Conservation (phyloP, 1,140 invertebrate species). For the Brachionus koreanus region DNA sequence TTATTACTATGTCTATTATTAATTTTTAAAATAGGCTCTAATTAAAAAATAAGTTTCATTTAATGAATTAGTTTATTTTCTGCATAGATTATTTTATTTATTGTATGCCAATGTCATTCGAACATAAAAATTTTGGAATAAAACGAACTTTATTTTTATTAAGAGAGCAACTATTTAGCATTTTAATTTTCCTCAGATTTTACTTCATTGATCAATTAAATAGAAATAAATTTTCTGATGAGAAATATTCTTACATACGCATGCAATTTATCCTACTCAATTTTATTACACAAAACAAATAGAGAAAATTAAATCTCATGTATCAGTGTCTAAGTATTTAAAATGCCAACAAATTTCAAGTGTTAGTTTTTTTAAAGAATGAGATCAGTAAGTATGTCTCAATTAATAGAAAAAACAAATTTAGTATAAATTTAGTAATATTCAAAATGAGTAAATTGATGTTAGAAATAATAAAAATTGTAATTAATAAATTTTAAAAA, state of each 20-base stretch:
- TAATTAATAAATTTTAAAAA: too few species aligned
- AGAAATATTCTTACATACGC: background rate
- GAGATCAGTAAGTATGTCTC: background rate
- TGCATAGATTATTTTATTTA: background rate
- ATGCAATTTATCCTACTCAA: background rate
- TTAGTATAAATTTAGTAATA: too few species aligned
- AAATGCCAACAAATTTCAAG: background rate
- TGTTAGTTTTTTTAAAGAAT: background rate
- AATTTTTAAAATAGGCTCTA: background rate
- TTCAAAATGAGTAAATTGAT: too few species aligned
- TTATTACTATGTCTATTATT: background rate
- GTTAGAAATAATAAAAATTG: too few species aligned
- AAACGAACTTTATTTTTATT: too few species aligned
- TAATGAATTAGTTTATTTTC: background rate
- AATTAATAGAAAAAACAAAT: background rate
- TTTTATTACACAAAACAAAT: background rate
- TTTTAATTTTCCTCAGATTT: background rate
- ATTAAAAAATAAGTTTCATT: background rate
- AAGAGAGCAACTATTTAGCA: too few species aligned
- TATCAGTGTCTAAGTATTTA: background rate
- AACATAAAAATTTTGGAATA: too few species aligned
- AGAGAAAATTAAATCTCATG: background rate
- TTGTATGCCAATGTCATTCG: background rate
- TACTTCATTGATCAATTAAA: background rate
- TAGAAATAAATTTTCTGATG: background rate